A percentile compares a stretch with the other conserved stretches of the same genome.
phyloP scores from a whole-genome alignment of 2,113 vertebrate species.

The Ramphastos sulfuratus region DNA sequence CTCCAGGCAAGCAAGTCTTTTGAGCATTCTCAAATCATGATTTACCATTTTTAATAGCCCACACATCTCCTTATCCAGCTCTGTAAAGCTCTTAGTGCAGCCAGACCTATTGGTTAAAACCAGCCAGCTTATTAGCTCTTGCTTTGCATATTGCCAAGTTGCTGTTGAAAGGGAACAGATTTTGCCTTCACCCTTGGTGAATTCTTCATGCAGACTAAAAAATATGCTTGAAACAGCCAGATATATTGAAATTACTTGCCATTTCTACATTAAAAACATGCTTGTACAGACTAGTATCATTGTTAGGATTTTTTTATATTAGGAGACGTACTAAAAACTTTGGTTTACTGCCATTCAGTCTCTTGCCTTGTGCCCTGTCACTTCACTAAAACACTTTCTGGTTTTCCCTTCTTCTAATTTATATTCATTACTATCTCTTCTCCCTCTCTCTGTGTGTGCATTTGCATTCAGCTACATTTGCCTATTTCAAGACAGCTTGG shows the following conservation, averaged over 20 bases:
- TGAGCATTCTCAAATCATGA: background rate
- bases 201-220: constrained; percentile 36
- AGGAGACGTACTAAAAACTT: background rate
- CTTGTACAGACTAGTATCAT: background rate
- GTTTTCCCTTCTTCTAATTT: constrained; percentile 21
- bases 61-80: constrained; percentile 27
- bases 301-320: background rate
- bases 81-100: constrained; percentile 38
- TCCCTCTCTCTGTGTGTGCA: background rate
- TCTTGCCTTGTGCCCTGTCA: background rate
- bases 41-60: constrained; percentile 43
- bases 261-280: constrained; percentile 47
- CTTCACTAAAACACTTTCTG: background rate
- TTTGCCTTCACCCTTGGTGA: constrained; percentile 33
- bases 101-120: constrained; percentile 47
- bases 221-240: constrained; percentile 6
- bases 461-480: constrained; percentile 39
- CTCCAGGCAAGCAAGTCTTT: constrained; percentile 28
- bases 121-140: constrained; percentile 49
- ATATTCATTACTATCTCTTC: constrained; percentile 34
- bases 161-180: constrained; percentile 52
- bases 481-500: background rate
- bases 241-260: constrained; percentile 33
- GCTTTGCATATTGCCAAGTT: constrained; percentile 33
- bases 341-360: background rate